Evolutionary conservation across 2,888 invertebrate genomes (phyloP).

Genomic region (Cheilosia variabilis): DNA sequence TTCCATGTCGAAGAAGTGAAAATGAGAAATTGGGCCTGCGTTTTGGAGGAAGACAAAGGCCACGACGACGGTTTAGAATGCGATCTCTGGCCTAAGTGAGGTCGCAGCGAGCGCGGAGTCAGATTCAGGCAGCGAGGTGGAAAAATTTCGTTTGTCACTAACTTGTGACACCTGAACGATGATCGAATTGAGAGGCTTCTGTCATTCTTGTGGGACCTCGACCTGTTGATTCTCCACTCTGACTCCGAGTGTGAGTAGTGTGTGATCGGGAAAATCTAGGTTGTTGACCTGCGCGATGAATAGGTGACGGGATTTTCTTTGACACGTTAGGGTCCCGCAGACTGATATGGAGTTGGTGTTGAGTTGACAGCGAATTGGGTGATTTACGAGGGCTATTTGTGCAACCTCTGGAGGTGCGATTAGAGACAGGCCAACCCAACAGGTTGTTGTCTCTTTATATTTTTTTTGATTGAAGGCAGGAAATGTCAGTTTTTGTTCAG

Average conservation of each 20-base stretch:
- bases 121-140: slow-evolving; percentile 29
- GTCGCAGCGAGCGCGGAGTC: slow-evolving; percentile 22
- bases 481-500: slow-evolving; percentile 52
- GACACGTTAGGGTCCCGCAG: slow-evolving; percentile 49
- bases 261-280: slow-evolving; percentile 27
- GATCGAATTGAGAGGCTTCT: slow-evolving; percentile 39
- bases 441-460: slow-evolving; percentile 30
- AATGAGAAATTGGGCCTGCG: slow-evolving; percentile 70
- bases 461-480: slow-evolving; percentile 48
- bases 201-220: slow-evolving; percentile 16
- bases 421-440: slow-evolving; percentile 8
- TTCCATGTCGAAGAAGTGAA: slow-evolving; percentile 59
- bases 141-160: slow-evolving; percentile 66
- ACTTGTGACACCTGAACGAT: slow-evolving; percentile 58
- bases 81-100: slow-evolving; percentile 59
- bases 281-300: slow-evolving; percentile 67
- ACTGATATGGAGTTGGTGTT: slow-evolving; percentile 70
- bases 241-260: too few relatives aligned
- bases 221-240: slow-evolving; percentile 20
- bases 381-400: slow-evolving; percentile 72
- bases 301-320: slow-evolving; percentile 66
- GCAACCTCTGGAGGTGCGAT: slow-evolving; percentile 65
- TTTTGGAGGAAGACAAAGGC: slow-evolving; percentile 46
- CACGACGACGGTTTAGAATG: slow-evolving; percentile 62
- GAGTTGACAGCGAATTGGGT: slow-evolving; percentile 72